Evolutionary conservation across 2,888 invertebrate genomes (phyloP), one percentile per base, ranked within the genome.

Genomic region (Chrysina gloriosa): DNA sequence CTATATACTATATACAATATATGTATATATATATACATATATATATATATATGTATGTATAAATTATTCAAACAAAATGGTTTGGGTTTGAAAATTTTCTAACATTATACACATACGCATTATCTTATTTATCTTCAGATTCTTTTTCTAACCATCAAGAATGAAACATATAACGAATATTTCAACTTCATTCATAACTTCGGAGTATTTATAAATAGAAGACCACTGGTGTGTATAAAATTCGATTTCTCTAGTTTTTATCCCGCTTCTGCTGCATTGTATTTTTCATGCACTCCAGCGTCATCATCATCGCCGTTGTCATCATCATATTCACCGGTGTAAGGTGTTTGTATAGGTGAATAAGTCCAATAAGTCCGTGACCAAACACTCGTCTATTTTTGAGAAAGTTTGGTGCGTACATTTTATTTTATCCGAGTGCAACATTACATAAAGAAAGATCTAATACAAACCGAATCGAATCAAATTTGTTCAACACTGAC

Each of bases 401-500:
- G 52, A 64, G 64, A 64, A 64, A 64, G 48, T 64, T 34, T 27
- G 39, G 52, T 16, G 42, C 27, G 45, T 58, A 58, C 14, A 25
- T 61, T 64, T 64, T 64, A 52, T 64, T 64, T 64, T 39, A 39
- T 52, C 34, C 50, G 52, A 31, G 63, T 63, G 48, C 63, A 50
- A 45, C 47, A 36, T 39, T 50, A 50, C 34, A 64, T 52, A 64
- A 64, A 50, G 50, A 50, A 39, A 64, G 29, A 64, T 52, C 64
- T 64, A 64, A 64, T 48, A 39, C 50, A 19, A 27, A 64, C 64
- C 64, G 64, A 39, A 64, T 48, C 64, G 50, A 48, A 64, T 64
- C 23, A 25, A 36, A 64, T 64, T 64, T 64, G 64, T 64, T 64
- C 52, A 36, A 64, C 64, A 23, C 52, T 52, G 58, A 42, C 58